Evolutionary conservation across 2,797 vertebrate species (phyloP), one percentile per base, ranked within the genome.

Genomic region (Danio kyathit): DNA sequence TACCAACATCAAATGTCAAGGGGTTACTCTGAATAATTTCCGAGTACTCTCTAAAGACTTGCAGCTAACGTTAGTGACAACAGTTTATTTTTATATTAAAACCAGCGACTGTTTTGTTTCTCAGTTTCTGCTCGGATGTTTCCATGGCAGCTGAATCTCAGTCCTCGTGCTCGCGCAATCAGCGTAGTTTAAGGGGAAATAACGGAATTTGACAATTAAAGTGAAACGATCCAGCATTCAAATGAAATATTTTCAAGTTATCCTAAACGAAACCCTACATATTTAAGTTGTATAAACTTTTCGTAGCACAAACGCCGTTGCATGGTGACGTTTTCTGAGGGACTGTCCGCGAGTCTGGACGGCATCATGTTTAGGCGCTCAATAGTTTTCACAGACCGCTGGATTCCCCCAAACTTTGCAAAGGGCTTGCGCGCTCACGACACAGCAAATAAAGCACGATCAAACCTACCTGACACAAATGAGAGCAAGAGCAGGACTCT

Each of bases 401-500:
- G 72, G 72, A 76, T 76, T 49, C 49, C 77, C 60, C 49, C 19
- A 80, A 80, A 80, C 60, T 80, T 80, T 74, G 41, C 49, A 19
- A 49, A 65, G 43, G 76, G 51, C n/a, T 66, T 46, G 46, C 46
- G 44, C 54, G 44, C 59, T 44, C 78, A 64, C 57, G 17, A 65
- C 40, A 64, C 46, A 29, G 59, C 48, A 80, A 67, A 51, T 54
- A 49, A 63, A 21, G n/a, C 14, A 14, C 4, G 66, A 70, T 6
- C 21, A 83, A 70, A 89, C 94, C 87, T 92, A 95, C 94, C 94
- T 91, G 91, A 87, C 65, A 91, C 82, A 71, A 87, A 73, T 85
- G 81, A 90, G 19, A 90, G 41, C 43, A 94, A 61, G 56, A 95
- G 60, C 81, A 89, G 76, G 43, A 90, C 74, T 10, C 90, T 80